Conservation (phyloP, 2,888 invertebrate species). For the Cheilosia urbana region DNA sequence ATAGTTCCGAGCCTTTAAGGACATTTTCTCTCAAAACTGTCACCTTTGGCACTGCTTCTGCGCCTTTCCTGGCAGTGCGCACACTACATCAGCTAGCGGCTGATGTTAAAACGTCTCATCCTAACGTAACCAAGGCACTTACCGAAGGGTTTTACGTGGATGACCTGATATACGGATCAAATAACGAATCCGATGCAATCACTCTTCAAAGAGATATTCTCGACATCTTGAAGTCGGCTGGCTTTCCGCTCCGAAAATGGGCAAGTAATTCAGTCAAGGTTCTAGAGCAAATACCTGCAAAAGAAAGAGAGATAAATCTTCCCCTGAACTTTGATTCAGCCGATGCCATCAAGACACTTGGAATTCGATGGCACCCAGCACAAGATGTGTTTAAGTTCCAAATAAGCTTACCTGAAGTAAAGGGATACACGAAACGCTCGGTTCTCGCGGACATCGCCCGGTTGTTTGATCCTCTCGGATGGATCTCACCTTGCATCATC, state of each 20-base stretch:
- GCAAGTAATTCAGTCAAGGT: slow-evolving; percentile 27
- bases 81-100: too few relatives aligned
- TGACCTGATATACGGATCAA: too few relatives aligned
- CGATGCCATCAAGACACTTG: slow-evolving; percentile 43
- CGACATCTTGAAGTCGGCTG: slow-evolving; percentile 8
- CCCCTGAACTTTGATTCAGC: slow-evolving; percentile 14
- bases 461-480: slow-evolving; percentile 54
- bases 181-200: too few relatives aligned
- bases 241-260: slow-evolving; percentile 41
- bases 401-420: slow-evolving; percentile 9
- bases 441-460: slow-evolving; percentile 42
- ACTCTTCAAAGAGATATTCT: slow-evolving; percentile 19
- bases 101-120: too few relatives aligned
- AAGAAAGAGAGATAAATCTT: slow-evolving; percentile 28
- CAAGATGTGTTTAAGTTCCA: slow-evolving; percentile 45
- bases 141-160: too few relatives aligned
- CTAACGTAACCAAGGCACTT: too few relatives aligned
- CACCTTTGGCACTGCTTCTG: slow-evolving; percentile 51
- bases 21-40: too few relatives aligned
- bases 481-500: slow-evolving; percentile 42
- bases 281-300: not conserved
- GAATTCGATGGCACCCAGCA: slow-evolving; percentile 59
- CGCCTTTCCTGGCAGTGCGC: too few relatives aligned
- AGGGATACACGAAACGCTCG: slow-evolving; percentile 17
- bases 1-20: too few relatives aligned